A percentile compares a stretch with the other conserved stretches of the same genome.
phyloP scores from a whole-genome alignment of 2,888 invertebrate genomes.

The Buathra laborator region DNA sequence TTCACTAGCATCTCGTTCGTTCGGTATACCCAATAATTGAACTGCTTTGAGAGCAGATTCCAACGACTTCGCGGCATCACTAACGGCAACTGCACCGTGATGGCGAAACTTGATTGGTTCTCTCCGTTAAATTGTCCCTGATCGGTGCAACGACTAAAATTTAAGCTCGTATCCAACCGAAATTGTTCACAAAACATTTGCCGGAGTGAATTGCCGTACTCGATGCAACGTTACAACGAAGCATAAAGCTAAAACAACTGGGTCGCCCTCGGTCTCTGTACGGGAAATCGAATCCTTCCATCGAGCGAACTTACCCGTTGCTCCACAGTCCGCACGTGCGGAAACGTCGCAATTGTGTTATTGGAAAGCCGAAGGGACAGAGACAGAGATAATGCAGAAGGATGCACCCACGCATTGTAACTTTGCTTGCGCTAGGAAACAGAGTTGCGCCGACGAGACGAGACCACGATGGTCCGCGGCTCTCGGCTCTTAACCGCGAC shows the following conservation, averaged over 20 bases:
- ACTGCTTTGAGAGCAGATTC: background rate
- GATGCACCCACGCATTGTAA: constrained; percentile 48
- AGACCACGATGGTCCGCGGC: constrained; percentile 36
- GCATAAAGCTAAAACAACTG: background rate
- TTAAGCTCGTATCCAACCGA: background rate
- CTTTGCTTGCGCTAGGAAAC: constrained; percentile 37
- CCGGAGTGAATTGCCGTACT: too few relatives aligned
- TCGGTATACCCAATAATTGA: background rate
- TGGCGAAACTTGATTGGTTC: too few relatives aligned
- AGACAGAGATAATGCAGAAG: constrained; percentile 19
- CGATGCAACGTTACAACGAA: background rate
- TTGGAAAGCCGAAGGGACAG: constrained; percentile 30
- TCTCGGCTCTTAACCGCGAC: constrained; percentile 46
- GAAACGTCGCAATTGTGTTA: constrained; percentile 57
- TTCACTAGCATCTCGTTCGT: background rate
- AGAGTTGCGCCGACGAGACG: constrained; percentile 43
- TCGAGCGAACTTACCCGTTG: constrained; percentile 20
- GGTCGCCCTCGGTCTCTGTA: constrained; percentile 19
- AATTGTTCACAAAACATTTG: background rate
- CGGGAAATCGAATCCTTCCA: constrained; percentile 59
- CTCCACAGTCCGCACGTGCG: constrained; percentile 41
- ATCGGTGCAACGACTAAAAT: too few relatives aligned
- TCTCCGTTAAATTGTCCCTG: too few relatives aligned
- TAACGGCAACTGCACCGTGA: background rate
- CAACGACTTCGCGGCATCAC: background rate